Evolutionary conservation across 2,797 vertebrate species (phyloP).

Genomic region (Masticophis lateralis): DNA sequence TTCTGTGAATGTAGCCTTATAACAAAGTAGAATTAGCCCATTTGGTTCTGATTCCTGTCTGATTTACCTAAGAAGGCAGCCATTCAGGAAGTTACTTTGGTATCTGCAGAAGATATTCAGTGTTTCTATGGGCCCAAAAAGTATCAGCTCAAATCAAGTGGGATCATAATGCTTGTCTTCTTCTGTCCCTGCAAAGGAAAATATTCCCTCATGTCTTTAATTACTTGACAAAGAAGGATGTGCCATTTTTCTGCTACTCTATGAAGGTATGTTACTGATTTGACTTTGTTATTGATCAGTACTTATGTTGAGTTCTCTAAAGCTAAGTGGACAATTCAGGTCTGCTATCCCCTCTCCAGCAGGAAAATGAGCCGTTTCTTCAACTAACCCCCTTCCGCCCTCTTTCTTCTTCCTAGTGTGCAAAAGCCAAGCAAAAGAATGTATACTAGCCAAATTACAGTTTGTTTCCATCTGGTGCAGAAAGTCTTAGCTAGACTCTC

Average conservation of each 20-base stretch:
- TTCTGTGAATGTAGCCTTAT: not conserved
- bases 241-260: constrained; percentile 34
- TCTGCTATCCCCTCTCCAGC: constrained; percentile 43
- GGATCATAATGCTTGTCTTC: constrained; percentile 29
- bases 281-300: constrained; percentile 58
- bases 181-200: constrained; percentile 43
- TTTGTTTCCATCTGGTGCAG: constrained; percentile 30
- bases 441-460: constrained; percentile 42
- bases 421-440: constrained; percentile 50
- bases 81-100: constrained; percentile 37
- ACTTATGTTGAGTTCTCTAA: constrained; percentile 61
- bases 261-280: constrained; percentile 33
- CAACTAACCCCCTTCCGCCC: not conserved
- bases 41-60: not conserved
- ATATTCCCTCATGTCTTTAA: constrained; percentile 31
- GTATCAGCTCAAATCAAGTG: constrained; percentile 37
- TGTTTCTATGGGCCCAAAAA: constrained; percentile 43
- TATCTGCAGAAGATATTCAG: constrained; percentile 53
- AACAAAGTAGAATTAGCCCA: not conserved
- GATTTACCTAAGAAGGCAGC: not conserved
- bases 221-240: constrained; percentile 28
- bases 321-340: constrained; percentile 43
- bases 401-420: not conserved
- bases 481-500: constrained; percentile 4
- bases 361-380: not conserved